A percentile compares a stretch with the other conserved stretches of the same genome.
These are phyloP conservation scores for Esperia sulphurella DNA, from an alignment of 2,888 invertebrate genomes.

Conservation along the genomic window DNA sequence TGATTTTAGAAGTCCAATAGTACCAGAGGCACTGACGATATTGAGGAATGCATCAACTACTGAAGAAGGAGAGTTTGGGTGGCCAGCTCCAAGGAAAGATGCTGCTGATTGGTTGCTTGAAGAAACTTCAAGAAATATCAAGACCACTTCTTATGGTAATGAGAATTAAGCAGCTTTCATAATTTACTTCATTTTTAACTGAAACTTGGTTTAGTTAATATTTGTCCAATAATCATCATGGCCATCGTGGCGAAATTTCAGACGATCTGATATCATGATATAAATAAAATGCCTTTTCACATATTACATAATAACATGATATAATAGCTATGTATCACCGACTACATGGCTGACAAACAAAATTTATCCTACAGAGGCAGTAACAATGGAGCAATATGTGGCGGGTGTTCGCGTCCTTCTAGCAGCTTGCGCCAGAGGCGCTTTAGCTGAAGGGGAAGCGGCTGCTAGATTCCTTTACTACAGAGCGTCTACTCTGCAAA, in stretches of 20 bases:
- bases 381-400: slow-evolving; percentile 80
- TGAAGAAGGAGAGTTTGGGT: slow-evolving; percentile 84
- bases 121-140: slow-evolving; percentile 76
- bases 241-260: no score
- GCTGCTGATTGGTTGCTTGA: slow-evolving; percentile 83
- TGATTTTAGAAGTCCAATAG: slow-evolving; percentile 65
- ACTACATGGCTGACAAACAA: no score
- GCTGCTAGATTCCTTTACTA: slow-evolving; percentile 82
- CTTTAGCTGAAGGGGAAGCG: slow-evolving; percentile 81
- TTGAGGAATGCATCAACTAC: slow-evolving; percentile 81
- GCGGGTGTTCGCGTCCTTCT: slow-evolving; percentile 80
- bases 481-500: slow-evolving; percentile 81
- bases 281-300: no score
- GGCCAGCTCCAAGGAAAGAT: slow-evolving; percentile 80
- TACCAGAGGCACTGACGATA: slow-evolving; percentile 78
- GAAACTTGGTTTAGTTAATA: no score
- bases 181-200: no score
- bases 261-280: no score
- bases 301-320: no score
- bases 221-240: no score
- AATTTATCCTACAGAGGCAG: slow-evolving; percentile 48
- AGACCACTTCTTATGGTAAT: slow-evolving; percentile 74
- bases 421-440: slow-evolving; percentile 80
- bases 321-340: no score
- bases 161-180: background rate